A percentile compares a stretch with the other conserved stretches of the same genome.
These are phyloP conservation scores for rat (Rattus norvegicus) DNA, from an alignment of 2,113 vertebrate genomes.

Conservation along the genomic window DNA sequence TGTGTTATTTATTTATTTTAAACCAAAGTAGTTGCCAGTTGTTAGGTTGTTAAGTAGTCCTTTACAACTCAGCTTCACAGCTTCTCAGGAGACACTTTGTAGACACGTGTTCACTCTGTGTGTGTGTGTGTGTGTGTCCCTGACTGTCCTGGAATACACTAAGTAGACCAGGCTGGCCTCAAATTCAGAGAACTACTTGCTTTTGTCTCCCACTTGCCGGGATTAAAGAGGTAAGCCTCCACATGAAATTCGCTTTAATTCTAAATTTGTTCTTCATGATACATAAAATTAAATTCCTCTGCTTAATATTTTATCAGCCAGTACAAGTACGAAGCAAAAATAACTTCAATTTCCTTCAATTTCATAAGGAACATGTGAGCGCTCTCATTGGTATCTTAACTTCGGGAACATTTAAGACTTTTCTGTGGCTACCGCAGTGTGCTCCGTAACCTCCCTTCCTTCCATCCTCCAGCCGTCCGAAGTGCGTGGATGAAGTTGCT, in stretches of 20 bases:
- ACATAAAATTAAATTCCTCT: slow-evolving; percentile 45
- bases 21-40: not conserved
- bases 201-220: not conserved
- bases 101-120: not conserved
- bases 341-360: slow-evolving; percentile 33
- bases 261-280: slow-evolving; percentile 28
- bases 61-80: not conserved
- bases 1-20: not conserved
- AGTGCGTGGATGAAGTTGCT: slow-evolving; percentile 96
- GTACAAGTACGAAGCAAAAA: slow-evolving; percentile 10
- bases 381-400: slow-evolving; percentile 15
- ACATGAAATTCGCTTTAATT: not conserved
- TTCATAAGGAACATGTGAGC: slow-evolving; percentile 43
- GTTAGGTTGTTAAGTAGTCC: slow-evolving; percentile 21
- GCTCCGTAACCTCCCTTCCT: not conserved
- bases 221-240: not conserved
- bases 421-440: slow-evolving; percentile 14
- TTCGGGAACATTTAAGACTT: slow-evolving; percentile 13
- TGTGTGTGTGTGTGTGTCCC: not conserved
- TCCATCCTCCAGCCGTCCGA: slow-evolving; percentile 90
- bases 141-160: not conserved
- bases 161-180: not conserved
- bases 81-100: not conserved
- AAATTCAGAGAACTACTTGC: not conserved
- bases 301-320: slow-evolving; percentile 9